Conservation (phyloP, 2,888 invertebrate species). For the Phyto melanocephala region DNA sequence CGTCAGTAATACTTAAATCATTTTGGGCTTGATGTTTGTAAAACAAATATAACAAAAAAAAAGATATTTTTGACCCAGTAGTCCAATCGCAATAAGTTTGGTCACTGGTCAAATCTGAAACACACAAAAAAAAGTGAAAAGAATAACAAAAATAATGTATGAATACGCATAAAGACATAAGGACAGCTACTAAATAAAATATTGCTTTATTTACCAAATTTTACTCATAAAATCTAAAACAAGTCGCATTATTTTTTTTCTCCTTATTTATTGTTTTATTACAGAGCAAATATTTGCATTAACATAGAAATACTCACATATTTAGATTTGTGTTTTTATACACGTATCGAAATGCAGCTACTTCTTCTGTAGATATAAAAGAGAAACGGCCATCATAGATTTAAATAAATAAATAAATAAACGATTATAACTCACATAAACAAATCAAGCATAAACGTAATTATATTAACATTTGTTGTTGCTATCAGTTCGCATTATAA, state of each 20-base stretch:
- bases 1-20: neutral
- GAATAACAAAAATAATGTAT: conserved; percentile 13
- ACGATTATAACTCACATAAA: neutral
- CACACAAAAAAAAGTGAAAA: conserved; percentile 4
- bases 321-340: too few relatives aligned
- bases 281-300: neutral
- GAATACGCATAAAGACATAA: too few relatives aligned
- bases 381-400: neutral
- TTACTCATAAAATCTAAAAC: too few relatives aligned
- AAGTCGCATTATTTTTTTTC: too few relatives aligned
- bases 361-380: neutral
- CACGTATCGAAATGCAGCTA: neutral
- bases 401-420: too few relatives aligned
- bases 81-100: conserved; percentile 19
- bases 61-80: neutral
- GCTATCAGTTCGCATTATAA: too few relatives aligned
- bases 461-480: neutral
- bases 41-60: neutral
- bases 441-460: conserved; percentile 2
- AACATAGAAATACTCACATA: neutral
- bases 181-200: too few relatives aligned
- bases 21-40: neutral
- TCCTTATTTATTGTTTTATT: too few relatives aligned
- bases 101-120: conserved; percentile 58
- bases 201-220: too few relatives aligned